phyloP scores from a whole-genome alignment of 2,113 vertebrate genomes.

The Illadopsis cleaveri region DNA sequence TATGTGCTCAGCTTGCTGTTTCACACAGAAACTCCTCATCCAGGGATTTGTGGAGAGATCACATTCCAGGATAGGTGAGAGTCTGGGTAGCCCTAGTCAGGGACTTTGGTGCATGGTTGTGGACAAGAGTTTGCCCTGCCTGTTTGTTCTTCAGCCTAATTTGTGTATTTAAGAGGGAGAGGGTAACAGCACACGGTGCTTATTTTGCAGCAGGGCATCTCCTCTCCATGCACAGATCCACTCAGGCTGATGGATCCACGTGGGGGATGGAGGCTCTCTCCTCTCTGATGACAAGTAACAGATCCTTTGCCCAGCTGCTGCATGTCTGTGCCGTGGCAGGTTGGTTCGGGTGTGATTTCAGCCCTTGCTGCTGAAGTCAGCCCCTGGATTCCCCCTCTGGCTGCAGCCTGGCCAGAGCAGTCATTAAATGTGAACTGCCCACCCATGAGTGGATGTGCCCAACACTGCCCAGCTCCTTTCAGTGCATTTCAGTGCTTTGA shows the following conservation, averaged over 20 bases:
- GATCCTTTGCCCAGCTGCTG: background rate
- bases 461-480: background rate
- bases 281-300: background rate
- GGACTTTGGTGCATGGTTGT: background rate
- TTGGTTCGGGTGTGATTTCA: background rate
- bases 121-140: background rate
- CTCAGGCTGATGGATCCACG: rapidly evolving
- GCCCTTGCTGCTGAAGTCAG: background rate
- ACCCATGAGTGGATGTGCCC: background rate
- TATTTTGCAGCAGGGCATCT: background rate
- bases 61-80: background rate
- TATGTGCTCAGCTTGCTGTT: background rate
- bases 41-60: background rate
- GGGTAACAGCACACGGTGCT: background rate
- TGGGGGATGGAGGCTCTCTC: background rate
- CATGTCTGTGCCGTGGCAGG: background rate
- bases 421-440: background rate
- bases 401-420: background rate
- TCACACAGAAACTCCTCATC: background rate
- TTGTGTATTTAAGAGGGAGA: background rate
- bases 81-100: background rate
- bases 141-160: background rate
- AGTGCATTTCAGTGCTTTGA: background rate
- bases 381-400: background rate
- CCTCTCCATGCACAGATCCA: background rate